Percentiles rank a stretch among this genome's conserved stretches.
phyloP scores from a whole-genome alignment of 2,888 invertebrate species.

The Agelastica alni region DNA sequence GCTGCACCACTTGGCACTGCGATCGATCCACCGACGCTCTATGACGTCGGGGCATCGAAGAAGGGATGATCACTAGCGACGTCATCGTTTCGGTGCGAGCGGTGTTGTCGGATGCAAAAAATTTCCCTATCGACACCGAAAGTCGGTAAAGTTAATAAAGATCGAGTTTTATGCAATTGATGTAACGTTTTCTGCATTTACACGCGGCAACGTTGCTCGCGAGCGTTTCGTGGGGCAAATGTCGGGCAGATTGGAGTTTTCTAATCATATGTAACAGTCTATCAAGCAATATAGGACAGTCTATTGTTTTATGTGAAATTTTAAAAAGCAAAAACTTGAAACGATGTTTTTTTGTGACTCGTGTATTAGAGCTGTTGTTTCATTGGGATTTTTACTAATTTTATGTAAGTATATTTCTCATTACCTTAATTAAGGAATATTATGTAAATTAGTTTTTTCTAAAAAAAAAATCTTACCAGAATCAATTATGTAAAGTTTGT shows the following conservation, averaged over 20 bases:
- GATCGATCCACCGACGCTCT: slow-evolving; percentile 23
- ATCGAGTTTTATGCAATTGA: too few relatives aligned
- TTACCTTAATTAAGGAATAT: too few relatives aligned
- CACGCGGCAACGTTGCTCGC: not conserved
- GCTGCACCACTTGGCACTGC: slow-evolving; percentile 11
- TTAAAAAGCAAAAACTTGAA: not conserved
- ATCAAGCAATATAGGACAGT: not conserved
- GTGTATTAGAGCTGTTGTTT: slow-evolving; percentile 3
- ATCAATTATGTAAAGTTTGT: not conserved
- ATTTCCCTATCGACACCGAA: too few relatives aligned
- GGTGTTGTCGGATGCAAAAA: too few relatives aligned
- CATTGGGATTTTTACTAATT: slow-evolving; percentile 15
- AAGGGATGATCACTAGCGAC: slow-evolving; percentile 17
- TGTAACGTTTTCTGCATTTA: too few relatives aligned
- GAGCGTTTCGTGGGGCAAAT: slow-evolving; percentile 5
- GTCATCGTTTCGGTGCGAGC: slow-evolving; percentile 14
- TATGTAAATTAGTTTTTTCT: not conserved
- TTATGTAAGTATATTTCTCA: slow-evolving; percentile 15
- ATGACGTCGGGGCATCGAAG: slow-evolving; percentile 22
- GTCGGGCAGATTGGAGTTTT: slow-evolving; percentile 3
- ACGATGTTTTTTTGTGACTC: slow-evolving; percentile 15
- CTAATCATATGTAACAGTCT: slow-evolving; percentile 1
- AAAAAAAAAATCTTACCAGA: not conserved
- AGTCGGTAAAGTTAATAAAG: not conserved
- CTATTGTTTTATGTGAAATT: slow-evolving; percentile 1